phyloP scores from a whole-genome alignment of 2,113 vertebrate species.

The Phainopepla nitens region DNA sequence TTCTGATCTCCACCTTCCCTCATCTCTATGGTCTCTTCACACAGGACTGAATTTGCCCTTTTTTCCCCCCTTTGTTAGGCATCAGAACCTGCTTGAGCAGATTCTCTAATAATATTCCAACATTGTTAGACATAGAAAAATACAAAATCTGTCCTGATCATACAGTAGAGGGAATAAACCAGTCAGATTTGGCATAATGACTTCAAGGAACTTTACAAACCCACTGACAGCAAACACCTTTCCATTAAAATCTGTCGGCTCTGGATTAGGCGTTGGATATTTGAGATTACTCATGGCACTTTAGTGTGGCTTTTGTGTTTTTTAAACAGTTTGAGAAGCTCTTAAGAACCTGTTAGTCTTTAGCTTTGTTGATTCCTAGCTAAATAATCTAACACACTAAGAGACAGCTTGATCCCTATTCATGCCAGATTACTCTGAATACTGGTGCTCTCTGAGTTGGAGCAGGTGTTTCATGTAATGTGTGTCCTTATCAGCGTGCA shows the following conservation, averaged over 20 bases:
- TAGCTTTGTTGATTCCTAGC: neutral
- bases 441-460: neutral
- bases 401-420: neutral
- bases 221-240: neutral
- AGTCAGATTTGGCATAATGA: neutral
- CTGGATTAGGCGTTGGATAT: neutral
- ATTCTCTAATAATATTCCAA: neutral
- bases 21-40: neutral
- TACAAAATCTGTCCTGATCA: neutral
- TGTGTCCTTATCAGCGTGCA: neutral
- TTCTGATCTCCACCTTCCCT: neutral
- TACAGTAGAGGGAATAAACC: neutral
- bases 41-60: neutral
- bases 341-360: neutral
- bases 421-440: neutral
- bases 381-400: neutral
- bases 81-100: neutral
- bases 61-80: neutral
- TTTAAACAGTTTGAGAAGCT: neutral
- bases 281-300: neutral
- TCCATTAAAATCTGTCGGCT: neutral
- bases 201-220: neutral
- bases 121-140: neutral
- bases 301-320: neutral
- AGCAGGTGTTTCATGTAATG: neutral